Base-by-base conservation (phyloP, 64 coral and sea anemone genomes). In the Acropora yongei region DNA sequence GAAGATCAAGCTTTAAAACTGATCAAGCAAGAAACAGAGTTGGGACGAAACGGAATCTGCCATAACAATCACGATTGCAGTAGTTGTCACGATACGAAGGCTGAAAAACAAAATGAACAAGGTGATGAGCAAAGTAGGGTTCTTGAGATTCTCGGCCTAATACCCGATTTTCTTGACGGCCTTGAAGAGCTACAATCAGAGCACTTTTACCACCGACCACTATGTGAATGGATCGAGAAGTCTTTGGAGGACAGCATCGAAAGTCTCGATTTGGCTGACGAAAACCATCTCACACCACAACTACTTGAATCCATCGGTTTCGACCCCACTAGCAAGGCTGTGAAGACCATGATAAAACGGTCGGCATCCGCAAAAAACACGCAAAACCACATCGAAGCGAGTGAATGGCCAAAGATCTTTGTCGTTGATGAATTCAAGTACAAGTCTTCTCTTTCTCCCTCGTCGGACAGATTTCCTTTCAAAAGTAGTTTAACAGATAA, bases 381-480 rank as follows among this genome's bases (percentile, higher is more conserved):
- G 47, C 78, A 74, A 44, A 17, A 82, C 2, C 78, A 91, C 42
- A 44, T 91, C 17, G 78, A 91, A 18, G 30, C 79, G 17, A 53
- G 78, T 18, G 89, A 91, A 42, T 55, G 68, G 49, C 68, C 80
- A 79, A 53, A 82, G 42, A 51, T 80, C 57, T 91, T 57, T 58
- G 17, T 91, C 7, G 14, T 9, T 14, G 78, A 91, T 19, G 89
- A 91, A 71, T 75, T 82, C 4, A 91, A 91, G 42, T 75, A 91
- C 68, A 91, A 82, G 74, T 10, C 67, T 12, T 5, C 18, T 6
- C 72, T 82, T 66, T 7, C 19, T 65, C 50, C 39, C 8, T 11
- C 44, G 12, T 0, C 5, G 30, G 30, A 5, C 2, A 71, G 41
- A 5, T 85, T 85, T 19, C 63, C 82, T 0, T 39, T 85, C 49